Conservation (phyloP, 2,797 vertebrate genomes). For the Urosaurus nigricauda region DNA sequence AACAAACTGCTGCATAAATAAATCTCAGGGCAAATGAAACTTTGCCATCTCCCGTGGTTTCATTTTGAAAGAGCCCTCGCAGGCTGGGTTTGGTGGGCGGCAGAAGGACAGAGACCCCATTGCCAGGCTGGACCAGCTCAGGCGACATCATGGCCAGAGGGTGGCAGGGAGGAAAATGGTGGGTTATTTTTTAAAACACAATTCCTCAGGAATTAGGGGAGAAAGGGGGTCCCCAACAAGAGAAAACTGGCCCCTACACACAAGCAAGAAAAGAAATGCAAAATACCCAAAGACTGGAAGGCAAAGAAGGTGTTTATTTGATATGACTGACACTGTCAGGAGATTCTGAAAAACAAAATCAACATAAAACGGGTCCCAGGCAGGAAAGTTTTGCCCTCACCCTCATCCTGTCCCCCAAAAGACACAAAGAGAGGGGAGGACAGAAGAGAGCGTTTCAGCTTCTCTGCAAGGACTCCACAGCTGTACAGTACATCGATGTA, state of each 20-base stretch:
- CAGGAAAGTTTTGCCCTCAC: conserved; percentile 72
- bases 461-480: conserved; percentile 76
- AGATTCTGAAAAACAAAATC: conserved; percentile 78
- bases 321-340: conserved; percentile 67
- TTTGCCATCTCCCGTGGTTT: not conserved
- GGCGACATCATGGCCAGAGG: no score
- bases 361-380: conserved; percentile 79
- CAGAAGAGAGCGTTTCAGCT: not conserved
- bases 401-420: no score
- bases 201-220: not conserved
- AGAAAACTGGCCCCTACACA: not conserved
- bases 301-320: conserved; percentile 80
- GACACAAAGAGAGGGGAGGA: no score
- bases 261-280: conserved; percentile 40
- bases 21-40: not conserved
- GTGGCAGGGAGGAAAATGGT: not conserved
- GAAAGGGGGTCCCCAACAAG: not conserved
- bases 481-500: conserved; percentile 76
- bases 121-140: not conserved
- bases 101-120: no score
- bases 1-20: not conserved
- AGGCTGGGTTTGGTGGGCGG: no score
- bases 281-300: conserved; percentile 65
- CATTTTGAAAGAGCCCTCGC: no score
- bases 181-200: no score